Conservation (phyloP, 2,888 invertebrate species). For the Blastobasis lacticolella region DNA sequence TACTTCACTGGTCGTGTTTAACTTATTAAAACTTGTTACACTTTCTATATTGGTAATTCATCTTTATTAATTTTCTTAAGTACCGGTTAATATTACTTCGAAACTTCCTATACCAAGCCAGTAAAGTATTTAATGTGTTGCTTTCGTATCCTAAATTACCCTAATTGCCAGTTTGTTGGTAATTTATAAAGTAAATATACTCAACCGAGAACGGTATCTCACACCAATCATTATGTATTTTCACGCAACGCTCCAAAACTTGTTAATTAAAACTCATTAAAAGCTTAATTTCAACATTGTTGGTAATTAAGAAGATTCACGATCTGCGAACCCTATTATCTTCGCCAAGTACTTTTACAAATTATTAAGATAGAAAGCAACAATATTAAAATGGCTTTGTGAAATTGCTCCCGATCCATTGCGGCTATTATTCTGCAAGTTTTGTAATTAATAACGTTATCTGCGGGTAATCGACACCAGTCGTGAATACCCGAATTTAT, state of each 20-base stretch:
- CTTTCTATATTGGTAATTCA: no score
- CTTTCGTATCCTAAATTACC: conserved; percentile 11
- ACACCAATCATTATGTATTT: conserved; percentile 43
- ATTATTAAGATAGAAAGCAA: conserved; percentile 52
- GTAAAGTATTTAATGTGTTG: background rate
- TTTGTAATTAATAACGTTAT: conserved; percentile 11
- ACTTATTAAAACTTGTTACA: no score
- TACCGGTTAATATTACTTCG: no score
- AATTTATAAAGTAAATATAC: conserved; percentile 21
- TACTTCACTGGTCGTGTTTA: no score
- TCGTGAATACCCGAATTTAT: no score
- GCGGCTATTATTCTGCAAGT: conserved; percentile 20
- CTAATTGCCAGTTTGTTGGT: conserved; percentile 19
- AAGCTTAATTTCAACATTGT: conserved; percentile 67
- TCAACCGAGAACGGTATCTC: conserved; percentile 28
- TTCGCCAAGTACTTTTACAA: conserved; percentile 50
- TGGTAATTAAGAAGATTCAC: conserved; percentile 70
- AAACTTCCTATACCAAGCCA: no score
- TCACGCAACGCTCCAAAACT: conserved; percentile 54
- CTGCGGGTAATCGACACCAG: conserved; percentile 8
- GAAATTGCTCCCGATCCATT: conserved; percentile 18
- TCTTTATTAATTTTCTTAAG: no score
- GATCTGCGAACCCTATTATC: conserved; percentile 62
- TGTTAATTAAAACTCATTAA: conserved; percentile 70
- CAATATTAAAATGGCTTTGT: conserved; percentile 41